These are phyloP conservation scores for Drosophila athabasca DNA, from an alignment of 1,140 invertebrate genomes.

Conservation along the genomic window DNA sequence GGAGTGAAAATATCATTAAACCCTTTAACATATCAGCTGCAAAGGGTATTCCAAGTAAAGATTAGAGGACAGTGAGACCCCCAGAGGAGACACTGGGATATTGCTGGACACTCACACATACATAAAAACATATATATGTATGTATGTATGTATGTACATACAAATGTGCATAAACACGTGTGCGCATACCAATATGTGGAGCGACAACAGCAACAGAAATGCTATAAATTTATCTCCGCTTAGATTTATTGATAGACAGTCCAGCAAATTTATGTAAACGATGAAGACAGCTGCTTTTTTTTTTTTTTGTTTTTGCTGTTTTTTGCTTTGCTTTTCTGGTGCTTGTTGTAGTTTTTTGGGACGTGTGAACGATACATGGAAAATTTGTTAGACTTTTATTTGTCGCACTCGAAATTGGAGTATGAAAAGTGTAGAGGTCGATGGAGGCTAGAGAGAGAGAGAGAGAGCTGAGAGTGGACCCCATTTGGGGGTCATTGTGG, in stretches of 20 bases:
- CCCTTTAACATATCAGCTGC: too few relatives aligned
- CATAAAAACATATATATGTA: too few relatives aligned
- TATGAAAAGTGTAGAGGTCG: not conserved
- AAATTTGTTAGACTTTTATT: slow-evolving; percentile 35
- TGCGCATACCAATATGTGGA: not conserved
- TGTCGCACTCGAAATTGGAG: not conserved
- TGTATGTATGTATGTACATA: too few relatives aligned
- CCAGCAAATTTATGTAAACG: slow-evolving; percentile 67
- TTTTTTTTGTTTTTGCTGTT: not conserved
- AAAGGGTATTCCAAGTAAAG: too few relatives aligned
- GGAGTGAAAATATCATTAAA: too few relatives aligned
- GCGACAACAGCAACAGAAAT: slow-evolving; percentile 28
- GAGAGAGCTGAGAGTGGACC: too few relatives aligned
- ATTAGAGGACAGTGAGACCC: too few relatives aligned
- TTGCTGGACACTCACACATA: slow-evolving; percentile 20
- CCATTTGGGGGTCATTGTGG: too few relatives aligned
- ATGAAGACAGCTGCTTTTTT: slow-evolving; percentile 52
- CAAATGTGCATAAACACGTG: too few relatives aligned
- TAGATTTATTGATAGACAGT: slow-evolving; percentile 74
- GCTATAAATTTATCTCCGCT: slow-evolving; percentile 60
- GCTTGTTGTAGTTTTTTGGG: slow-evolving; percentile 6
- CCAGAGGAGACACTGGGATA: not conserved
- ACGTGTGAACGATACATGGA: slow-evolving; percentile 56
- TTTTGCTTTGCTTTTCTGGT: slow-evolving; percentile 3
- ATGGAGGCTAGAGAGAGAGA: not conserved